These are phyloP conservation scores for Nephrotoma appendiculata DNA, from an alignment of 2,888 invertebrate species.

Conservation along the genomic window DNA sequence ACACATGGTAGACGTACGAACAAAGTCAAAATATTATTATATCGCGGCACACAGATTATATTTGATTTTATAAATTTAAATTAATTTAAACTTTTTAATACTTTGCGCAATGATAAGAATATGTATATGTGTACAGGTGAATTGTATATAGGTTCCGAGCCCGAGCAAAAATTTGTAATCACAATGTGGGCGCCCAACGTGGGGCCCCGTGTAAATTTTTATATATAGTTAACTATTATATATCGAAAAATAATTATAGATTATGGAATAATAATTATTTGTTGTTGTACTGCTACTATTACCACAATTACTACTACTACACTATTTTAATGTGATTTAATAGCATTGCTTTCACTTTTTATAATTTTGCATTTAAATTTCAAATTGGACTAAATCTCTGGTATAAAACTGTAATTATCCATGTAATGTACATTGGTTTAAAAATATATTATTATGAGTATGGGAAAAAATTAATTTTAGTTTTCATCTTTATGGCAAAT, in stretches of 20 bases:
- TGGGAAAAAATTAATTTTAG: background rate
- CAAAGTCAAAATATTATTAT: background rate
- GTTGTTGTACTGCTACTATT: background rate
- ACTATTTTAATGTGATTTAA: background rate
- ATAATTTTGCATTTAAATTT: background rate
- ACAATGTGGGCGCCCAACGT: background rate
- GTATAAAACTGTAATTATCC: background rate
- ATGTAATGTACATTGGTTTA: background rate
- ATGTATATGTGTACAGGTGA: background rate
- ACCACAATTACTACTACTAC: background rate
- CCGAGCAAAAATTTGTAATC: background rate
- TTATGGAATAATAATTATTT: background rate
- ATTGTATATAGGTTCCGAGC: background rate
- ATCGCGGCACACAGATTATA: background rate
- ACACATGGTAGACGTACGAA: too few species aligned
- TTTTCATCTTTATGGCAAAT: background rate
- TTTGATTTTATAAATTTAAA: background rate
- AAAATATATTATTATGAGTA: background rate
- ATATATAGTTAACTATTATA: background rate
- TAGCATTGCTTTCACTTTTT: background rate
- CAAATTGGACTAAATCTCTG: background rate
- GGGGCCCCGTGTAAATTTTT: background rate
- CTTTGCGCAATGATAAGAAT: background rate
- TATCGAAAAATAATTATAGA: background rate
- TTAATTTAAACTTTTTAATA: background rate